Base-by-base conservation (phyloP, 2,113 vertebrate genomes). In the Castor canadensis region DNA sequence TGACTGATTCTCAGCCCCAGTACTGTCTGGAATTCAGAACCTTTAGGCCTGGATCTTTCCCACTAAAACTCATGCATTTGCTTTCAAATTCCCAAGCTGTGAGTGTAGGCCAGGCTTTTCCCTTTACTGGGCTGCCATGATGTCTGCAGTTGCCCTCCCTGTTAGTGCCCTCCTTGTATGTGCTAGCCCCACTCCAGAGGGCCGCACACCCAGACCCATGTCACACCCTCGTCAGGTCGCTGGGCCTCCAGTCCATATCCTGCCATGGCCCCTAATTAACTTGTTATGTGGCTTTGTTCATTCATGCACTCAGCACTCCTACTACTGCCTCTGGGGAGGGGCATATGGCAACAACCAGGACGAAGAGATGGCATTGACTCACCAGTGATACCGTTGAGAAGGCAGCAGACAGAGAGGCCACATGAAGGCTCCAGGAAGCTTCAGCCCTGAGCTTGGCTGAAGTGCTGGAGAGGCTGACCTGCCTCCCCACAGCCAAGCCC, bases 201-300 rank as follows among this genome's bases (percentile, higher is more conserved):
- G 47, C 7, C 32, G 38, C 45, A 45, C 8, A 6, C 0, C 56
- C n/a, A 26, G 66, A 12, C 28, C 38, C 1, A 1, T 1, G 24
- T 7, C 67, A 64, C 1, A 3, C 9, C 15, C 77, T 24, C 16
- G 20, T n/a, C 28, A 28, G 2, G 43, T 22, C 3, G 1, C 49
- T 30, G 0, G 0, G 67, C 24, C 40, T 60, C 58, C 77, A 3
- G 32, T 43, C 32, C 30, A 22, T 10, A 5, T 2, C 24, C 72
- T 16, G 24, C 0, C 12, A 2, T 0, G 2, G 43, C 19, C 22
- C 49, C 9, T 40, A 40, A 32, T n/a, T 30, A 45, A 64, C 47
- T 20, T 9, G n/a, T 16, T 15, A 10, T 4, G 1, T 71, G 26
- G 28, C 22, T 43, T 4, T 9, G 2, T 1, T 32, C 56, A 38